Evolutionary conservation across 2,888 invertebrate genomes (phyloP).

Genomic region (Apamea crenata): DNA sequence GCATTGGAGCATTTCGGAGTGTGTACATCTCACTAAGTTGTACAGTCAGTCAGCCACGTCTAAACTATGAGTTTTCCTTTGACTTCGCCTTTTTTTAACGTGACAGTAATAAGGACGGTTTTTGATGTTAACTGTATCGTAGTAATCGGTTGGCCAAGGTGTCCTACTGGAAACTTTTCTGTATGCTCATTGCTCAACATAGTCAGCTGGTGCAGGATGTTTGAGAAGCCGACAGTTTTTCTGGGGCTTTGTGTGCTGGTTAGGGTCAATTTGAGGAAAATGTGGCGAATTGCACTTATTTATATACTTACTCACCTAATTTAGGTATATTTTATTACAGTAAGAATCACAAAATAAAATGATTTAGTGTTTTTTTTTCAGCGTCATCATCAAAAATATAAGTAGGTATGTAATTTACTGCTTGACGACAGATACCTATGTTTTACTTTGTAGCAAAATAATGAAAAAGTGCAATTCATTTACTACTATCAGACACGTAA

Average conservation of each 20-base stretch:
- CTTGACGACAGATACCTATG: neutral
- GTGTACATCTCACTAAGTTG: neutral
- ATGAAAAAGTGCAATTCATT: constrained; percentile 16
- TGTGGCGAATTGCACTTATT: neutral
- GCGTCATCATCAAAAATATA: neutral
- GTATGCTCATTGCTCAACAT: neutral
- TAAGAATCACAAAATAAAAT: neutral
- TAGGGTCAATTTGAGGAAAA: neutral
- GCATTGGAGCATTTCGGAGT: neutral
- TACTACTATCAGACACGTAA: neutral
- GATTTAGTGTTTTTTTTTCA: neutral
- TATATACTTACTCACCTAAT: neutral
- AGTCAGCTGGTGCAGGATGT: neutral
- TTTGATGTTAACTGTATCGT: too few species aligned
- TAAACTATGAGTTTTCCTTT: neutral
- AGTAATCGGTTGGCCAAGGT: neutral
- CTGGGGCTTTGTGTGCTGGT: neutral
- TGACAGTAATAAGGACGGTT: neutral
- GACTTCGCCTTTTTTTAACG: neutral
- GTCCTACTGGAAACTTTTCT: neutral
- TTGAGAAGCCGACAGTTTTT: neutral
- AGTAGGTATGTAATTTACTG: neutral
- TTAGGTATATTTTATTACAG: neutral
- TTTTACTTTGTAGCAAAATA: neutral
- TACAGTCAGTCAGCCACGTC: neutral